Evolutionary conservation across 1,140 invertebrate genomes (phyloP), one percentile per base, ranked within the genome.

Genomic region (Panagrolaimus sp.): DNA sequence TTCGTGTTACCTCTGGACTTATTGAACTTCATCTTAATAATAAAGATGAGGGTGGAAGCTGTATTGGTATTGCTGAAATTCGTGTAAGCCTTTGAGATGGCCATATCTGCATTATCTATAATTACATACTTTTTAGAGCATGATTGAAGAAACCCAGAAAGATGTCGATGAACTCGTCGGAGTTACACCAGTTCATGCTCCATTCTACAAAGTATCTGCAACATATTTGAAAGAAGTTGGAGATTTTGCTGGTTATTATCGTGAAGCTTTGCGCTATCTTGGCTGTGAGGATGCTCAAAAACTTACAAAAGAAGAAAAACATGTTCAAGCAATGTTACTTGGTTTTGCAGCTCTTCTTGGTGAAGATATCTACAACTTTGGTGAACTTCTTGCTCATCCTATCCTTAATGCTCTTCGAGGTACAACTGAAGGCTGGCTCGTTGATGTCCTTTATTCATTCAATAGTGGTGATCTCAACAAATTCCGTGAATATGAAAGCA

Each of bases 321-420:
- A 85, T 85, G 44, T 90, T 75, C 90, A 90, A 83, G 95, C 94
- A 0, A 92, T 94, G 83, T 90, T 93, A 76, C 87, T 98, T 15
- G 91, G 93, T 0, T 85, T 98, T 6, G 94, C 96, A 10, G 95
- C 94, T 0, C 87, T 98, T 12, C 84, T 97, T 0, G 95, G 94
- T 10, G 91, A 97, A 79, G 91, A 91, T 46, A 91, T 98, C 17
- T 98, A 97, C 84, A 98, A 98, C 84, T 90, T 98, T 79, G 95
- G 94, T 0, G 96, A 98, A 86, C 85, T 99, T 79, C 88, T 97
- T 38, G 92, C 93, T 24, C 95, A 98, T 87, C 92, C 93, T 3
- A 90, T 98, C 43, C 84, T 98, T 74, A 89, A 93, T 70, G 89
- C 90, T 0, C 85, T 98, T 17, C 90, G 90, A 71, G 87, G 87